Evolutionary conservation across 2,113 vertebrate species (phyloP).

Genomic region (Chloropsis cyanopogon): DNA sequence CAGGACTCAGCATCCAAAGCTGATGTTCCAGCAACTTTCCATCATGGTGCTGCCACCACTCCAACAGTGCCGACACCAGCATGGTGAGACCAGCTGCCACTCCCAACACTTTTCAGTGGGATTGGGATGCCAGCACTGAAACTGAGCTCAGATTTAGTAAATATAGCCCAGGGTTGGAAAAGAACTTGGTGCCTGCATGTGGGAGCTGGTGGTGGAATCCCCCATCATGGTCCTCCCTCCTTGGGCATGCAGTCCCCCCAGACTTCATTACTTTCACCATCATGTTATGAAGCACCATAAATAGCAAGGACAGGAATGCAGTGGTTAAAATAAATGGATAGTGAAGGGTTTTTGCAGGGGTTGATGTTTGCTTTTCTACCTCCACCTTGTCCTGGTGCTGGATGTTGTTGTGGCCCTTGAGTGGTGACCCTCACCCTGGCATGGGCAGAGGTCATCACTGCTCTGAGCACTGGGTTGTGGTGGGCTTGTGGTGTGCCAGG

Average conservation of each 20-base stretch:
- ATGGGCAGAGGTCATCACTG: neutral
- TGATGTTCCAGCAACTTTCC: constrained; percentile 60
- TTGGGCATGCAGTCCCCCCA: neutral
- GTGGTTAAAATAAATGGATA: neutral
- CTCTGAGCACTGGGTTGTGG: neutral
- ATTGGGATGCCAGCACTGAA: neutral
- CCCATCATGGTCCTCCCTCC: neutral
- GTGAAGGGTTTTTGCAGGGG: neutral
- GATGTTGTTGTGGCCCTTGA: neutral
- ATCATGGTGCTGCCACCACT: neutral
- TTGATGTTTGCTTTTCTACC: neutral
- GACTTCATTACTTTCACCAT: neutral
- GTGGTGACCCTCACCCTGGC: neutral
- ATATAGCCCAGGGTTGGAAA: neutral
- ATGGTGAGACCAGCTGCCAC: neutral
- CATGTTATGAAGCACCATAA: rapidly evolving
- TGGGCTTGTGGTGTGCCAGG: neutral
- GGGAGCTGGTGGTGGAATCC: neutral
- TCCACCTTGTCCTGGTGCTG: rapidly evolving
- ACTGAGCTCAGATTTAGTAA: neutral
- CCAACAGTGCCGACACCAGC: neutral
- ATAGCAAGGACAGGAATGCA: neutral
- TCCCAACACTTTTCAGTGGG: neutral
- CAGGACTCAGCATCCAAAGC: constrained; percentile 66
- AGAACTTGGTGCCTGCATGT: neutral